Evolutionary conservation across 92 coral and sea anemone species (phyloP).

Genomic region (Siderastrea siderea): DNA sequence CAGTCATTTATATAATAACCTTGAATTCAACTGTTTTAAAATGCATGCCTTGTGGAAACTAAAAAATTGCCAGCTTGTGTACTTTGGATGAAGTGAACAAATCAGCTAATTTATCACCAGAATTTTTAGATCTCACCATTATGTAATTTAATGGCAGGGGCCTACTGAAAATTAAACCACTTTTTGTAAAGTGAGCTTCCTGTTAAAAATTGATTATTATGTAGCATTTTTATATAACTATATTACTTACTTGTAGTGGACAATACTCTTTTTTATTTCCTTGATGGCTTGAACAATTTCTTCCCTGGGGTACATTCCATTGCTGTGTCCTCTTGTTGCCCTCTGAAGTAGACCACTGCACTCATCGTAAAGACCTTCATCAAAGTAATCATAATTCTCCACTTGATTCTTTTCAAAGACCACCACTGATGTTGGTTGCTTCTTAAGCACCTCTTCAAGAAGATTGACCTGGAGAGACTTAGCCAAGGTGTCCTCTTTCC

Average conservation of each 20-base stretch:
- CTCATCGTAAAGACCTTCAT: neutral
- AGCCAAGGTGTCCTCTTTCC: slow-evolving; percentile 29
- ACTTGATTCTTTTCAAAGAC: neutral
- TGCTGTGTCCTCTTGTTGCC: neutral
- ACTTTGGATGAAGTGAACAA: too few relatives aligned
- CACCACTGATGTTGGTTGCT: neutral
- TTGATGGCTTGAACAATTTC: neutral
- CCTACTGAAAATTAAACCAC: too few relatives aligned
- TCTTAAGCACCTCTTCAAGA: slow-evolving; percentile 32
- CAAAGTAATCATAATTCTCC: neutral
- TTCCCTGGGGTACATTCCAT: neutral
- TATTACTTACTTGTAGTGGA: slow-evolving; percentile 25
- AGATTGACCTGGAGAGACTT: slow-evolving; percentile 31
- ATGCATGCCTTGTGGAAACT: too few relatives aligned
- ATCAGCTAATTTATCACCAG: too few relatives aligned
- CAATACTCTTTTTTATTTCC: slow-evolving; percentile 9
- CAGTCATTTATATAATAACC: too few relatives aligned
- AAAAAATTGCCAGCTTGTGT: too few relatives aligned
- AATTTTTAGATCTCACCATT: too few relatives aligned
- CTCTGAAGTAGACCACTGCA: neutral
- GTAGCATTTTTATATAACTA: neutral
- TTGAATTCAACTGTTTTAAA: too few relatives aligned
- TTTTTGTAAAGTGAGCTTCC: too few relatives aligned
- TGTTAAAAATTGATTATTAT: too few relatives aligned
- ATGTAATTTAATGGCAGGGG: too few relatives aligned